Percentiles rank a stretch among this genome's conserved stretches.
Conservation (phyloP, 2,888 invertebrate species). For the Dryococelus australis region DNA sequence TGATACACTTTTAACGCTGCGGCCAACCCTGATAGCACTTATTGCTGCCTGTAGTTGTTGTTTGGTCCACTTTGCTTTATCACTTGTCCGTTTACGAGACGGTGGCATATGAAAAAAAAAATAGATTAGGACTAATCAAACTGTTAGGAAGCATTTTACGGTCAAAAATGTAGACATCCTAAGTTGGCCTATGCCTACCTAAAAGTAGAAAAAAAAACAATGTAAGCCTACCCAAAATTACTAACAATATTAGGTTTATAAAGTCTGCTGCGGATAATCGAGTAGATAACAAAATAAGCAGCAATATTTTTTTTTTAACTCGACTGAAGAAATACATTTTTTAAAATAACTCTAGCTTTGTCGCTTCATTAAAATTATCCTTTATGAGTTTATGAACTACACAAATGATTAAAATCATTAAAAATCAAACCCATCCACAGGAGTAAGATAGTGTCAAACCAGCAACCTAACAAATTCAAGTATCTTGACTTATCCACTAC, state of each 20-base stretch:
- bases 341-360: too few species aligned
- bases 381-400: too few species aligned
- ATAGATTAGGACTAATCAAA: neutral
- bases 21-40: slow-evolving; percentile 19
- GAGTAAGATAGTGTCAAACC: too few species aligned
- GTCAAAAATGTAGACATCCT: neutral
- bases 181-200: neutral
- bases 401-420: too few species aligned
- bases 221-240: neutral
- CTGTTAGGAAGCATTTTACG: neutral
- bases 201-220: neutral
- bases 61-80: slow-evolving; percentile 19
- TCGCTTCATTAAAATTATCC: too few species aligned
- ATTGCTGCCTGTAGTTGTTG: slow-evolving; percentile 20
- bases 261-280: neutral
- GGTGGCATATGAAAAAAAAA: neutral
- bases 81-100: neutral
- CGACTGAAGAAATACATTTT: too few species aligned
- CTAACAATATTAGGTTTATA: neutral
- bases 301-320: too few species aligned
- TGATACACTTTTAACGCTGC: slow-evolving; percentile 20
- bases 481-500: too few species aligned
- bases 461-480: too few species aligned
- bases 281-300: too few species aligned
- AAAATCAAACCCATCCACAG: too few species aligned